Conservation (phyloP, 92 coral and sea anemone species). For the Bergia sp. region DNA sequence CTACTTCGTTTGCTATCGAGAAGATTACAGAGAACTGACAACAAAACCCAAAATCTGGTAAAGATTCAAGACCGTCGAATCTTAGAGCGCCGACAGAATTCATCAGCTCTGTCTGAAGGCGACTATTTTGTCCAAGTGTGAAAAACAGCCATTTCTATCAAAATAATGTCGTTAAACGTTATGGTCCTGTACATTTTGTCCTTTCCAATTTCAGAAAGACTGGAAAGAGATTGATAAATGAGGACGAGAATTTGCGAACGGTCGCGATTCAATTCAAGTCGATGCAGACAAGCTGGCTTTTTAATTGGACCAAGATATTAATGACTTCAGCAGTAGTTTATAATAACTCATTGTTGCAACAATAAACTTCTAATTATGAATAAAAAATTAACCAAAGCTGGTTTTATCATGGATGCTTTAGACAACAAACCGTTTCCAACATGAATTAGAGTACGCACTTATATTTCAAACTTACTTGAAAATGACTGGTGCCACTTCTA, state of each 20-base stretch:
- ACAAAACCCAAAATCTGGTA: neutral
- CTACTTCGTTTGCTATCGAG: neutral
- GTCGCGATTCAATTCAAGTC: neutral
- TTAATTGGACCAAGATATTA: neutral
- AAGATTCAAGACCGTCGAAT: neutral
- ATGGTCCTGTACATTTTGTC: neutral
- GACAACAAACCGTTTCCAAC: slow-evolving; percentile 23
- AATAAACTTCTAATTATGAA: slow-evolving; percentile 39
- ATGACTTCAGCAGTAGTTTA: neutral
- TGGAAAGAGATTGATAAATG: neutral
- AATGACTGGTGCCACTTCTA: neutral
- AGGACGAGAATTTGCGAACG: neutral
- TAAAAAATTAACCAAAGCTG: slow-evolving; percentile 20
- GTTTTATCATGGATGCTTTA: slow-evolving; percentile 36
- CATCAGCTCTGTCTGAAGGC: neutral
- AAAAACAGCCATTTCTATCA: neutral
- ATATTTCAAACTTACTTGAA: neutral
- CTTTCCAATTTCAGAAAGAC: neutral
- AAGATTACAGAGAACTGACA: neutral
- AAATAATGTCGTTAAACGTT: neutral
- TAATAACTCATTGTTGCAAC: slow-evolving; percentile 41
- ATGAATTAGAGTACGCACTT: neutral
- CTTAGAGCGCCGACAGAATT: neutral
- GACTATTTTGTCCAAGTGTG: neutral
- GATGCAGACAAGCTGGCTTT: neutral